Base-by-base conservation (phyloP, 2,113 vertebrate genomes). In the Thymallus thymallus region DNA sequence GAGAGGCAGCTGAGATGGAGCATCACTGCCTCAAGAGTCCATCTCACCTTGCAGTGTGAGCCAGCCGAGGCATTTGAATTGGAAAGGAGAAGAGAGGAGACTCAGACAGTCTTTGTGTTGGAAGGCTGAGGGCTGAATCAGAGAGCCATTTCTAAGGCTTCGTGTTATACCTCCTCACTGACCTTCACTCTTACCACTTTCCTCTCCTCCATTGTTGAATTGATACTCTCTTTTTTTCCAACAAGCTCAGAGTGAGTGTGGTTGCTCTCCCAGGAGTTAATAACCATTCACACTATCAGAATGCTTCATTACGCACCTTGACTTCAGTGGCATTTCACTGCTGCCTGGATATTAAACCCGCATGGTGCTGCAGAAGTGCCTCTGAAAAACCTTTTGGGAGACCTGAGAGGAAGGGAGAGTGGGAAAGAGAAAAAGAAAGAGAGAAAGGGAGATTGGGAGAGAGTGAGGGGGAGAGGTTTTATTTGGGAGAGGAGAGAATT, bases 251-350 rank as follows among this genome's bases (percentile, higher is more conserved):
- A 65, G 67, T 76, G 80, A 84, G 77, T 30, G 71, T 72, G 75
- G 67, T 30, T n/a, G 48, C 75, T 84, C 79, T 84, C 71, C 73
- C 74, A 64, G 80, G 76, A 81, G 84, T 81, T 86, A 84, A 83
- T 85, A 87, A 79, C 84, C 78, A 79, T 80, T 82, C 82, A 77
- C 78, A 82, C 80, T 73, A 79, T 74, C 82, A 77, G 78, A 85
- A 84, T 74, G 86, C 86, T 84, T 84, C 86, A 84, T 83, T 88
- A 80, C 82, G 70, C 77, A 78, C 72, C 73, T 75, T 82, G 84
- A 88, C 84, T 82, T 82, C 80, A n/a, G 64, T 85, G 86, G 78
- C 82, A 85, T 85, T 87, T 87, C 55, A 72, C 74, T 77, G 76
- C 84, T 73, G 80, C 75, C 68, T 75, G 80, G 82, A 82, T 60